phyloP scores from a whole-genome alignment of 2,113 vertebrate genomes.

The Hippopotamus amphibius region DNA sequence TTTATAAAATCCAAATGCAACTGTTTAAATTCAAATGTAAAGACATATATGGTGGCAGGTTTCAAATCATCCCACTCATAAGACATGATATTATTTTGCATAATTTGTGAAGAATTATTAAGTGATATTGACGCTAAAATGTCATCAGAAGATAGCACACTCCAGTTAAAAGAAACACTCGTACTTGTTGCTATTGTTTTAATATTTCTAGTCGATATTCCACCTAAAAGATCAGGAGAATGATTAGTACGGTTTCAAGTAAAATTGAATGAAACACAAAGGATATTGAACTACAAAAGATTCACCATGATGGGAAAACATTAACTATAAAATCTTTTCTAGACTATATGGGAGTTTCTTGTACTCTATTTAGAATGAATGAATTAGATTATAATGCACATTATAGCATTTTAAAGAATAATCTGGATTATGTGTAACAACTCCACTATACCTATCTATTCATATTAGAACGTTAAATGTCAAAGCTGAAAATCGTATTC shows the following conservation, averaged over 20 bases:
- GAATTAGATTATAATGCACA: background rate
- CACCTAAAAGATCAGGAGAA: slow-evolving; percentile 80
- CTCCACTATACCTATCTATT: background rate
- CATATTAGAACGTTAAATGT: background rate
- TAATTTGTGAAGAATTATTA: slow-evolving; percentile 77
- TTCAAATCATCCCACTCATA: slow-evolving; percentile 87
- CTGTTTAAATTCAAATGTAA: slow-evolving; percentile 87
- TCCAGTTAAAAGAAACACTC: slow-evolving; percentile 89
- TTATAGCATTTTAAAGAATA: slow-evolving; percentile 45
- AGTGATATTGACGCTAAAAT: slow-evolving; percentile 84
- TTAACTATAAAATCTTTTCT: background rate
- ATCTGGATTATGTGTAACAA: background rate
- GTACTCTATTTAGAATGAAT: background rate
- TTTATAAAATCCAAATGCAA: slow-evolving; percentile 84
- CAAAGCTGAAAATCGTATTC: background rate
- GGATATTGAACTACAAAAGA: background rate
- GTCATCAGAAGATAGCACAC: slow-evolving; percentile 63
- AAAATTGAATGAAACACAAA: slow-evolving; percentile 50
- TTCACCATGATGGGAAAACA: background rate
- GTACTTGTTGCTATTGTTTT: slow-evolving; percentile 86
- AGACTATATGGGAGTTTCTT: background rate
- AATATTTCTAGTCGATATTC: slow-evolving; percentile 80
- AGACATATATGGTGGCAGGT: slow-evolving; percentile 86
- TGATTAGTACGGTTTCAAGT: slow-evolving; percentile 45
- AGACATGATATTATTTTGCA: slow-evolving; percentile 67